Percentiles rank a stretch among this genome's conserved stretches.
These are phyloP conservation scores for Poeciliopsis paucimaculata DNA, from an alignment of 2,797 vertebrate genomes.

Conservation along the genomic window DNA sequence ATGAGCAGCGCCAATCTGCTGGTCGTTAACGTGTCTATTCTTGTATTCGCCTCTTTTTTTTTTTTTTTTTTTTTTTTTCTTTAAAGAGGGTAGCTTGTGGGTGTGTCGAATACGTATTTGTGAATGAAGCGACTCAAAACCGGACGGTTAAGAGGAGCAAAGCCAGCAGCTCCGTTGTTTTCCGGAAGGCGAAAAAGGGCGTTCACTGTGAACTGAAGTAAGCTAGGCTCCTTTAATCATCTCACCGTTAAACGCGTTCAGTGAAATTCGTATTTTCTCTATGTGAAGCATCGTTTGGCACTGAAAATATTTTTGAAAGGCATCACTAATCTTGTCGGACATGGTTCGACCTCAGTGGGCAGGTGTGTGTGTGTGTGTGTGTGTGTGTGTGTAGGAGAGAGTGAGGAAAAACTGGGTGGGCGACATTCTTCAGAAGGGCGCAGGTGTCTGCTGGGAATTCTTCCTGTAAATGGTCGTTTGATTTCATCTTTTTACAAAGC, in stretches of 20 bases:
- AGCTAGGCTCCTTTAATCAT: slow-evolving; percentile 40
- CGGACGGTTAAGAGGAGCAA: background rate
- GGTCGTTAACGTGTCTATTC: slow-evolving; percentile 25
- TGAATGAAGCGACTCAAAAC: background rate
- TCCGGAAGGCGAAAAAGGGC: slow-evolving; percentile 77
- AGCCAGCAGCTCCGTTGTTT: slow-evolving; percentile 29
- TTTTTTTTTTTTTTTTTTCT: background rate
- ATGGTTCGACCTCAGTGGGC: background rate
- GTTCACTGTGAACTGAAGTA: slow-evolving; percentile 65
- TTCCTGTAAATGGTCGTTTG: slow-evolving; percentile 3
- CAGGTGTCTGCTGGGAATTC: slow-evolving; percentile 65
- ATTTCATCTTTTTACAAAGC: slow-evolving; percentile 17
- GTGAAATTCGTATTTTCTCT: background rate
- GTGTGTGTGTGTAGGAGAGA: background rate
- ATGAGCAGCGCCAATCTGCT: slow-evolving; percentile 31
- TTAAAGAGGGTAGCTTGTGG: accelerated
- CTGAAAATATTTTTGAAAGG: background rate
- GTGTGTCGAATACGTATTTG: accelerated
- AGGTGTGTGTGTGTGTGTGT: background rate
- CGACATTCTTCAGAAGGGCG: slow-evolving; percentile 73
- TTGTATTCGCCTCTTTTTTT: background rate
- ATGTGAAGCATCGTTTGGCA: background rate
- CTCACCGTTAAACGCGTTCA: background rate
- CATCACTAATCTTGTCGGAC: background rate
- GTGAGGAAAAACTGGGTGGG: slow-evolving; percentile 63